Evolutionary conservation across 1,140 invertebrate genomes (phyloP), one percentile per base, ranked within the genome.

Genomic region (Diachasma alloeum): DNA sequence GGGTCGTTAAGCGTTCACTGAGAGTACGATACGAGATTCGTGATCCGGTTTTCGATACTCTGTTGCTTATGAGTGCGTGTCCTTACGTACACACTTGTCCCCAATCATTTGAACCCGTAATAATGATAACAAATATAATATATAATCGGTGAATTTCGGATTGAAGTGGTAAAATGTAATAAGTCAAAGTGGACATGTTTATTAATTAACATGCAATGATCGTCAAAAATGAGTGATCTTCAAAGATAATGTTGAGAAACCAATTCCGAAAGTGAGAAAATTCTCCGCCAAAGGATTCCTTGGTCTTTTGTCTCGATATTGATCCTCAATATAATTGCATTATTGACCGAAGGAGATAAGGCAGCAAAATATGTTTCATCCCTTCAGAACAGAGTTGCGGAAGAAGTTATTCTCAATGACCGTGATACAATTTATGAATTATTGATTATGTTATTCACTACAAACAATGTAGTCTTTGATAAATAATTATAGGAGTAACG

Each of bases 11-110:
- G 56, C 39, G 42, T 36, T 75, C 59, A 63, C 59, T 19, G 73
- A 68, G 66, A 31, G 59, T 68, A 59, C 53, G 63, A 75, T 48
- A 67, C 42, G 73, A n/a, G 63, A 75, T 75, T 67, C 73, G 63
- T 75, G 73, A 75, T 75, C 73, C 63, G 73, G 73, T 75, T 75
- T 17, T 75, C 13, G 37, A 48, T 66, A 48, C 24, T 48, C 59
- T 48, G 31, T 44, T 36, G 24, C 37, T 46, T 46, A 66, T 31
- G n/a, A 31, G 22, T 68, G 37, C 24, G 63, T 68, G 26, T 22
- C 15, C 15, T 31, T 56, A 72, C 44, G 2, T 72, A 48, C n/a
- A 72, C 39, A 39, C 17, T 63, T 24, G 11, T 56, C 19, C 19
- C 48, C n/a, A 6, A 19, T 17, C n/a, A 56, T 56, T 56, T 56